A percentile compares a stretch with the other conserved stretches of the same genome.
phyloP scores from a whole-genome alignment of 2,113 vertebrate species.

The Tonatia bakeri region DNA sequence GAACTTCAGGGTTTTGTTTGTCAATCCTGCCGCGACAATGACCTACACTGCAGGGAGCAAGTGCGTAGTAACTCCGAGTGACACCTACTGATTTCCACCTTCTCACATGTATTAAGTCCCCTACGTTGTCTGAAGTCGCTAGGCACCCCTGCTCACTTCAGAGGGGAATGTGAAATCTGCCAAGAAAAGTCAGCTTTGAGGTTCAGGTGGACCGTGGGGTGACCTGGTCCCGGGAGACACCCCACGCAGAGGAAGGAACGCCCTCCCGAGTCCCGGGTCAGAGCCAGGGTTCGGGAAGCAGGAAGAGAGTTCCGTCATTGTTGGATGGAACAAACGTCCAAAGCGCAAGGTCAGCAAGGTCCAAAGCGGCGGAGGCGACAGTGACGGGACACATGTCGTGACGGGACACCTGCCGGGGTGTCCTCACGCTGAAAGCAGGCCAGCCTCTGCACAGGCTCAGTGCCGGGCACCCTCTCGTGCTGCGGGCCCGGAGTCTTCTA shows the following conservation, averaged over 20 bases:
- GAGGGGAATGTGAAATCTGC: background rate
- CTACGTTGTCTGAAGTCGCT: background rate
- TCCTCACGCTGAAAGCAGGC: accelerated
- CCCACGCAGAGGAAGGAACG: accelerated
- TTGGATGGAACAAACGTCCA: no score
- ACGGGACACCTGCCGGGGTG: no score
- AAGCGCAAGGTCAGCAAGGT: no score
- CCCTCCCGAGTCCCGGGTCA: no score
- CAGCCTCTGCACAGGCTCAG: accelerated
- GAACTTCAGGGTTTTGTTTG: background rate
- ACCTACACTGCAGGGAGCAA: background rate
- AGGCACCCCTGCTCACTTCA: background rate
- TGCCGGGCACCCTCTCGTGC: accelerated
- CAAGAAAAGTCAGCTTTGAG: background rate
- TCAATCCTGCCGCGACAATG: background rate
- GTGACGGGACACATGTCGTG: accelerated
- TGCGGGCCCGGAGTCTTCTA: accelerated
- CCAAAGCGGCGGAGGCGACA: background rate
- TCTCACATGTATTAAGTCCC: background rate
- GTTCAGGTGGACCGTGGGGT: background rate
- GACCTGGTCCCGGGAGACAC: accelerated
- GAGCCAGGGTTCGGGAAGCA: background rate
- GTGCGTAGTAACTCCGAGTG: background rate
- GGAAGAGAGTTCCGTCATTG: background rate
- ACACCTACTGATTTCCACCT: background rate